A percentile compares a stretch with the other conserved stretches of the same genome.
phyloP scores from a whole-genome alignment of 1,140 invertebrate species.

The Procambarus virginalis region DNA sequence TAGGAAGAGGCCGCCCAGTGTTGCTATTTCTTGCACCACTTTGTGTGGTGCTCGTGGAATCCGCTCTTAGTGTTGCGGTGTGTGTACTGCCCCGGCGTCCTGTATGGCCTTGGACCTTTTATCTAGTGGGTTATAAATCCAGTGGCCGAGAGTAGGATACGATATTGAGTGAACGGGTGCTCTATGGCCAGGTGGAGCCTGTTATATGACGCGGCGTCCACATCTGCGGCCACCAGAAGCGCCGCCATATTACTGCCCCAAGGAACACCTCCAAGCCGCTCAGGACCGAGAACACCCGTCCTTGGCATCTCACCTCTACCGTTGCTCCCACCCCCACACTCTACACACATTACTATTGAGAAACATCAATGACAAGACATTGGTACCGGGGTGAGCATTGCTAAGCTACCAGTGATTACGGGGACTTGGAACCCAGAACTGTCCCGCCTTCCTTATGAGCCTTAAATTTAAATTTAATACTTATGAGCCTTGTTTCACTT shows the following conservation, averaged over 20 bases:
- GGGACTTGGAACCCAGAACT: too few relatives aligned
- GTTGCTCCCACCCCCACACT: background rate
- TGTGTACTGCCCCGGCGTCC: background rate
- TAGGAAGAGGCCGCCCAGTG: too few relatives aligned
- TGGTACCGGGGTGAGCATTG: too few relatives aligned
- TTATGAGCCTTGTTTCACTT: too few relatives aligned
- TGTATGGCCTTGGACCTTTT: background rate
- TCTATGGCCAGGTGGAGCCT: background rate
- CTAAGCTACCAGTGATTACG: too few relatives aligned
- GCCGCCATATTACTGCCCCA: background rate
- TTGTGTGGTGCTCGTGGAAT: background rate
- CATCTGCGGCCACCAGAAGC: background rate
- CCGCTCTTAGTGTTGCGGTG: background rate
- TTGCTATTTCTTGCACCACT: too few relatives aligned
- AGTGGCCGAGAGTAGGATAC: background rate
- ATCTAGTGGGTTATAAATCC: background rate
- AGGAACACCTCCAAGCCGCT: background rate
- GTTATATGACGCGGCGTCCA: background rate
- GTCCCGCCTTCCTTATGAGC: too few relatives aligned
- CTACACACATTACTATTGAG: too few relatives aligned
- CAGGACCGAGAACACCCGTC: background rate
- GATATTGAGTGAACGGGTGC: background rate
- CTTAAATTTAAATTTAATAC: too few relatives aligned
- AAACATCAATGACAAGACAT: too few relatives aligned
- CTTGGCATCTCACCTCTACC: background rate